phyloP scores from a whole-genome alignment of 2,797 vertebrate genomes.

The Enteromius afrohamiltoni region DNA sequence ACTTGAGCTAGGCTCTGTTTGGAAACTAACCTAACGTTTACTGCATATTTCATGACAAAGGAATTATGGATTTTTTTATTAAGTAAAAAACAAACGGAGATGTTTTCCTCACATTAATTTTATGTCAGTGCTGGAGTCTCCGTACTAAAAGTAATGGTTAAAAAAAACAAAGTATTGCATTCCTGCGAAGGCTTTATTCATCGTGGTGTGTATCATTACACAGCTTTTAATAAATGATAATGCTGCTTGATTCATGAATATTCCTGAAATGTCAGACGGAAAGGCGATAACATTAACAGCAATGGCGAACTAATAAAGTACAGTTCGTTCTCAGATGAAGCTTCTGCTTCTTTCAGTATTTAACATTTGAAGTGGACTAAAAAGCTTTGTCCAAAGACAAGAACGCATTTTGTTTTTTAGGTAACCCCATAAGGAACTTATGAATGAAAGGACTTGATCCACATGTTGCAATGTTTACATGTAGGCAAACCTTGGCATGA shows the following conservation, averaged over 20 bases:
- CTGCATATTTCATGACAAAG: background rate
- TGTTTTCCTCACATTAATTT: background rate
- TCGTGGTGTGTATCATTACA: slow-evolving; percentile 40
- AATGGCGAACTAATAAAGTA: background rate
- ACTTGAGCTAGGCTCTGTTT: background rate
- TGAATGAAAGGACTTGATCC: too few relatives aligned
- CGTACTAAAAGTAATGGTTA: background rate
- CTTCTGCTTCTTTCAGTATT: background rate
- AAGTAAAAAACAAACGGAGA: background rate
- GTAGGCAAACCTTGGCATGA: too few relatives aligned
- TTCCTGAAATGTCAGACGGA: background rate
- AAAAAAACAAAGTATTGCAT: slow-evolving; percentile 43
- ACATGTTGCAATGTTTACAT: too few relatives aligned
- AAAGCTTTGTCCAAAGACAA: too few relatives aligned
- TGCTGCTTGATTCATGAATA: slow-evolving; percentile 50
- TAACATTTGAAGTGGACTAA: too few relatives aligned
- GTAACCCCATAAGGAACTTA: too few relatives aligned
- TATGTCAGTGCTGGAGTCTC: background rate
- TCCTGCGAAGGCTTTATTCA: slow-evolving; percentile 56
- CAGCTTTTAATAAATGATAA: slow-evolving; percentile 74
- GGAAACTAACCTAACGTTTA: background rate
- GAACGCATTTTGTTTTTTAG: too few relatives aligned
- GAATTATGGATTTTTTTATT: background rate
- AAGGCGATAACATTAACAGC: background rate
- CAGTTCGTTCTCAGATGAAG: background rate